Base-by-base conservation (phyloP, 2,888 invertebrate genomes). In the Synanthedon andrenaeformis region DNA sequence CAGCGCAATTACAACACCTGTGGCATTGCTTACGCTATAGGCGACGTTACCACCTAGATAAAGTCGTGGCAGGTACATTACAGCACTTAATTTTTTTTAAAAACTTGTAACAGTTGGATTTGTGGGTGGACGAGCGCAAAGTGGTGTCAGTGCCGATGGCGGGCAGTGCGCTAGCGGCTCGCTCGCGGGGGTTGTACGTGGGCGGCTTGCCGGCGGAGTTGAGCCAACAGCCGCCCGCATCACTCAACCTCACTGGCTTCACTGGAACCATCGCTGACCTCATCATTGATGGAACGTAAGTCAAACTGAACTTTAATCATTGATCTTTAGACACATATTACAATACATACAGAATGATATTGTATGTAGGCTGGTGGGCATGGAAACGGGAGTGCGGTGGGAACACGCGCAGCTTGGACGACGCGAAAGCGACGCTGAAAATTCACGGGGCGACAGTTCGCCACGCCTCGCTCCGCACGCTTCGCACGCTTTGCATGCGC, bases 191-290 rank as follows among this genome's bases (percentile, higher is more conserved):
- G 0, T 76, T 96, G 8, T 95, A 90, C 72, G 87, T 96, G 53
- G 96, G 96, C 3, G 96, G 96, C 0, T 82, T 91, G 12, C 92
- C 92, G 0, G 73, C 85, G 1, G 75, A 83, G 28, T 81, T 89
- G 50, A 53, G 83, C 92, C 57, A 92, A 91, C 19, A 92, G 92
- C 12, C 76, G 91, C 19, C 72, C 79, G 59, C 70, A 8, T 8
- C n/a, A n/a, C 14, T 45, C 12, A 45, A 45, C 45, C 6, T 14
- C 12, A 17, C 85, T 12, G 90, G 91, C 4, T 89, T 96, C 51
- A 89, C 90, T 49, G 97, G 97, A 3, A 93, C 95, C 4, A 90
- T 97, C 8, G 92, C 93, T 56, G 96, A 97, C 75, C 89, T 95
- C 17, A 92, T 96, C 53, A 92, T 96, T 57, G 94, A 96, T 67